Evolutionary conservation across 2,113 vertebrate genomes (phyloP).

Genomic region (Gymnogyps californianus): DNA sequence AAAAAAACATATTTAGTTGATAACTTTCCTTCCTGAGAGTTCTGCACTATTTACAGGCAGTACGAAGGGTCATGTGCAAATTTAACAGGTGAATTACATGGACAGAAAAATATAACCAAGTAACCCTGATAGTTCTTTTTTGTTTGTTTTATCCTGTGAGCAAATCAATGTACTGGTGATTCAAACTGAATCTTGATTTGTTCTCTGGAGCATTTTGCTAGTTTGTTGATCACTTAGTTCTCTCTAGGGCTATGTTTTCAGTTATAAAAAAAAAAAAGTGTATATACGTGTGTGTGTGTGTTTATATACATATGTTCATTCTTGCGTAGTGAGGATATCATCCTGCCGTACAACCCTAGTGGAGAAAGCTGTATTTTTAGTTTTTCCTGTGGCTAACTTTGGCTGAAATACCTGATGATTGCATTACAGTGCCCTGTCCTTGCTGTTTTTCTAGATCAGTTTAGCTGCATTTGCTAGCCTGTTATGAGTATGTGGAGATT

Average conservation of each 20-base stretch:
- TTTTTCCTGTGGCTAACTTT: not conserved
- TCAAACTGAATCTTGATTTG: not conserved
- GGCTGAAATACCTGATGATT: not conserved
- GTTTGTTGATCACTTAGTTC: not conserved
- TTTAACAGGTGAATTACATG: not conserved
- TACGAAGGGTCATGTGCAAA: not conserved
- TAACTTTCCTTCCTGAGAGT: not conserved
- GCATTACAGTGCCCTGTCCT: not conserved
- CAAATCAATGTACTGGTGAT: not conserved
- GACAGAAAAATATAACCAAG: not conserved
- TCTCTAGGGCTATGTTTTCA: not conserved
- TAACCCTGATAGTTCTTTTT: not conserved
- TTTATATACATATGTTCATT: not conserved
- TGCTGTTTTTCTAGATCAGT: not conserved
- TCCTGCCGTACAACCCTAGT: not conserved
- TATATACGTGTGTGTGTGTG: accelerated
- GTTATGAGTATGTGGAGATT: not conserved
- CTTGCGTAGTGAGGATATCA: not conserved
- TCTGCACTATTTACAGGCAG: not conserved
- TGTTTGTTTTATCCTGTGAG: not conserved
- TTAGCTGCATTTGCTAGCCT: not conserved
- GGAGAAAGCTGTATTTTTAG: not conserved
- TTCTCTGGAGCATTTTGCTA: not conserved
- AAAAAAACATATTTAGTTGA: not conserved
- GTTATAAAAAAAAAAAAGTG: not conserved